Evolutionary conservation across 2,113 vertebrate genomes (phyloP), one percentile per base, ranked within the genome.

Genomic region (Dendropsophus ebraccatus): DNA sequence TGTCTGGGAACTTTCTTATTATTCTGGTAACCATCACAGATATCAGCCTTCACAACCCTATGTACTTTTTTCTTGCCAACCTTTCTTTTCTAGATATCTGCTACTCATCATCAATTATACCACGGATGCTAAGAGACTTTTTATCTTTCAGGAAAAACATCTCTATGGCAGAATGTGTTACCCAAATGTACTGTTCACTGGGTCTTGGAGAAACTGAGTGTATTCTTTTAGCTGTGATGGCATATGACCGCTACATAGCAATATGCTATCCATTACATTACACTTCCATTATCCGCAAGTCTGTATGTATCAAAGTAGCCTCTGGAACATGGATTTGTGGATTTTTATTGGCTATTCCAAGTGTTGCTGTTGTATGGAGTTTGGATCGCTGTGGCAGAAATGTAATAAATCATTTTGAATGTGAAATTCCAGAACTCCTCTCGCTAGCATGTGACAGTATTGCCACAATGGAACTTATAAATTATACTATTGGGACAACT

Each of bases 211-310:
- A 79, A 54, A 88, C 86, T 25, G 91, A 91, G 10, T 90, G 89
- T 4, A 56, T 91, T 28, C 86, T 91, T 9, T 75, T 90, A 47
- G 82, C 88, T 2, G 72, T 88, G 2, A 90, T 89, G 90, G 88
- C 89, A 50, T 90, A 89, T 49, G 90, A 91, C 9, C 49, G 76
- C 1, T 88, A 87, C 32, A 77, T 88, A 50, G 88, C 88, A 0
- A 82, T 90, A 13, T 90, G 90, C 28, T 88, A 85, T 54, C 89
- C 90, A 56, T 87, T 91, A 6, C 89, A 87, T 28, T 91, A 91
- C 0, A 45, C 69, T 11, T 8, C 58, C 0, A 32, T 90, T 37
- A 89, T 90, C 87, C 86, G 88, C 41, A 87, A 70, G n/a, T 19
- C 2, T 11, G 35, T 90, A 2, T 91, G 88, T 37, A 85, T 87